Conservation (phyloP, 1,140 invertebrate genomes). For the Chionoecetes opilio region DNA sequence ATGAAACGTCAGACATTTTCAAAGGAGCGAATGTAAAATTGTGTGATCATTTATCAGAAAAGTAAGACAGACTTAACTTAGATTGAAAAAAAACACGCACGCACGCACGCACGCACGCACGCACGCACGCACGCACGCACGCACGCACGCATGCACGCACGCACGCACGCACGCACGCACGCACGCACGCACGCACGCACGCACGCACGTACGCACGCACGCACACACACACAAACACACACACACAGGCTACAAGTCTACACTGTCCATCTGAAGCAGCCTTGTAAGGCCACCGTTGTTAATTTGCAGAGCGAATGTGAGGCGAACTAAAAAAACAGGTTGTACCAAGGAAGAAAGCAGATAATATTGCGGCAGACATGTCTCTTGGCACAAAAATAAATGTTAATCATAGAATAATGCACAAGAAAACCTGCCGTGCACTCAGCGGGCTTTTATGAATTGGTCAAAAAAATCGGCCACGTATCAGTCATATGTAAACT, state of each 20-base stretch:
- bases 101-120: too few relatives aligned
- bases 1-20: too few relatives aligned
- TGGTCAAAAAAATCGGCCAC: neutral
- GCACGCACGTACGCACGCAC: too few relatives aligned
- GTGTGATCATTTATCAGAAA: too few relatives aligned
- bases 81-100: too few relatives aligned
- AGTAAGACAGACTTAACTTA: too few relatives aligned
- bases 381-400: constrained; percentile 4
- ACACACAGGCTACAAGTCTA: neutral
- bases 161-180: too few relatives aligned
- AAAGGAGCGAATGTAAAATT: too few relatives aligned
- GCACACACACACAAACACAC: neutral
- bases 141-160: too few relatives aligned
- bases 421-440: neutral
- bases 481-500: neutral
- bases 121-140: too few relatives aligned
- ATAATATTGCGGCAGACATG: neutral
- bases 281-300: neutral
- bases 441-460: neutral
- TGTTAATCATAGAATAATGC: constrained; percentile 11
- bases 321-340: neutral
- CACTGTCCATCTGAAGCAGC: neutral
- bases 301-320: neutral
- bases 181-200: too few relatives aligned
- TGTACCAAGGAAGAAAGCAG: neutral